Evolutionary conservation across 2,888 invertebrate genomes (phyloP), one percentile per base, ranked within the genome.

Genomic region (Pollenia labialis): DNA sequence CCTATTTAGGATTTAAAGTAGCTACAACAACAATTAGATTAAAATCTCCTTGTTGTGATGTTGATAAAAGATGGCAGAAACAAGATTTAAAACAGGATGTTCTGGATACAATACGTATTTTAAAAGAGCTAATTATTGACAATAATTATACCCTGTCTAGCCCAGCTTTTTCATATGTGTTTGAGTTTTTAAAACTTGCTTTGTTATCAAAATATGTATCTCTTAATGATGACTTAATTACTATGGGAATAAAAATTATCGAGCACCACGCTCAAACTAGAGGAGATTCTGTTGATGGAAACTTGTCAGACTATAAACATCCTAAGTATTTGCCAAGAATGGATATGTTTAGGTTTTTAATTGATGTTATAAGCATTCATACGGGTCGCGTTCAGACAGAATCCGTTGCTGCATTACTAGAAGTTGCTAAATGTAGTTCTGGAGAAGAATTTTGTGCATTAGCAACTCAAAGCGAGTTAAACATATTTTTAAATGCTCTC

Each of bases 91-190:
- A 94, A 58, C 93, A 94, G 46, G 95, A 96, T 0, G 95, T 96
- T 3, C 92, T 93, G n/a, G 95, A 97, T 87, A 95, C 96, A 23
- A 94, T 98, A 56, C 93, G 83, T 23, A 89, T 90, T 74, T 83
- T 93, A 93, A 89, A 93, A 94, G 87, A 93, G 96, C 74, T 95
- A 95, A 92, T 93, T 92, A 44, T 93, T 92, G 81, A 86, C n/a
- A 81, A 88, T 18, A 62, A 83, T 52, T 85, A 85, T 64, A 87
- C 89, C 3, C 85, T 93, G 90, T 87, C 92, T 1, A 96, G 96
- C 0, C 96, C 97, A 1, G 96, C 96, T 0, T 97, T 98, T 94
- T 96, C 96, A 90, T 98, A 97, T 91, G 94, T 95, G 12, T 98
- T 98, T 93, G 96, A 97, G 14, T 94, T 98, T 89, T 92, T 98